Base-by-base conservation (phyloP, 2,113 vertebrate genomes). In the Terrapene triunguis region DNA sequence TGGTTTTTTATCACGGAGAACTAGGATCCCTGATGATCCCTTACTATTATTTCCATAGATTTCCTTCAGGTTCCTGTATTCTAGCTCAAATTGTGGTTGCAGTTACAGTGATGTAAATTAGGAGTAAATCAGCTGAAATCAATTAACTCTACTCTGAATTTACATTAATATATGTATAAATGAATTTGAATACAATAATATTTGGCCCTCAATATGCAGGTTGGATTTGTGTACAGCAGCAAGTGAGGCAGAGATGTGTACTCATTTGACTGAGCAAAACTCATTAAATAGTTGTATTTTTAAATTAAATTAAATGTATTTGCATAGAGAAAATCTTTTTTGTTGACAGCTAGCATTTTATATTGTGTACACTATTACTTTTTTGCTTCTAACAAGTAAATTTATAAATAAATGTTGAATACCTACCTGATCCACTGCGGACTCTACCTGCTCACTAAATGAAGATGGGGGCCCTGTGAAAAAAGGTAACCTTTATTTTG, bases 1-100 rank as follows among this genome's bases (percentile, higher is more conserved):
- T 2, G 32, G 3, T 4, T 8, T 2, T 62, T 35, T 17, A n/a
- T 69, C 62, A 69, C 0, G 16, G 62, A n/a, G 10, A 35, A n/a
- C 13, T 69, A n/a, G 62, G 16, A n/a, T 69, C 16, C 62, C 35
- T 69, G 62, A 69, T n/a, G 32, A n/a, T 69, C 62, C n/a, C 13
- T 69, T 35, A 69, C 32, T 69, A n/a, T 69, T 69, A n/a, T 69
- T n/a, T 69, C 8, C 62, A n/a, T 32, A 69, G 29, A 29, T 62
- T 76, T 76, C 11, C 21, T 76, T 42, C 38, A 24, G 10, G n/a
- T 22, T 44, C 10, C 42, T 76, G 22, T 38, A 44, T 44, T 76
- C 38, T 76, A 76, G 72, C 10, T 11, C 42, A 76, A 76, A 76
- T 44, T 76, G 17, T 22, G 19, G n/a, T 38, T 72, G 29, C 19